phyloP scores from a whole-genome alignment of 2,888 invertebrate genomes.

The Diarsia rubi region DNA sequence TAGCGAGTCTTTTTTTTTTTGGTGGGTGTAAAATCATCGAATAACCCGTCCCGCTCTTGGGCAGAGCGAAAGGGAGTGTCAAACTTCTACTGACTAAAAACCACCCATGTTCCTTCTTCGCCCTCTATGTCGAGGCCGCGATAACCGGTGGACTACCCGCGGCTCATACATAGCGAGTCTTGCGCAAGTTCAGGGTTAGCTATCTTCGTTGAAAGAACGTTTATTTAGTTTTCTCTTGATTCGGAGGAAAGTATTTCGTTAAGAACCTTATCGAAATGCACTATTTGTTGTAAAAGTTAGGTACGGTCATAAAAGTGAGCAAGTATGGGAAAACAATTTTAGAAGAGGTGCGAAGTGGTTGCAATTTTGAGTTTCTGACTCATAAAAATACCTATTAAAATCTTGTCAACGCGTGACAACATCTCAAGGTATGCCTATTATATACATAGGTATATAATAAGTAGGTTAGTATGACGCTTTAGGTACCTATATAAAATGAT shows the following conservation, averaged over 20 bases:
- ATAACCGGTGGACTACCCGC: no score
- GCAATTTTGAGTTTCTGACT: conserved; percentile 20
- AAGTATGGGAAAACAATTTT: background rate
- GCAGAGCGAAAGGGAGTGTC: no score
- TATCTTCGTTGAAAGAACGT: background rate
- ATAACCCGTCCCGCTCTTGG: no score
- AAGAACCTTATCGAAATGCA: background rate
- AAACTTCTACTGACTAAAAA: no score
- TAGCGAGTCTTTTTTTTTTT: no score
- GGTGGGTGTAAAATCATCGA: no score
- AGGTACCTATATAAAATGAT: conserved; percentile 10
- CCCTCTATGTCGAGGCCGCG: no score
- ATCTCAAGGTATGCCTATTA: conserved; percentile 22
- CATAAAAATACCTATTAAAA: conserved; percentile 20
- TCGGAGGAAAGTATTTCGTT: background rate
- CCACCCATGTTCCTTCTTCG: no score
- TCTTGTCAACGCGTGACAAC: conserved; percentile 18
- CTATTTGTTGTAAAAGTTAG: background rate
- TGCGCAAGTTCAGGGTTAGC: background rate
- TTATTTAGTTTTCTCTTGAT: background rate
- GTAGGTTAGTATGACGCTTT: conserved; percentile 7
- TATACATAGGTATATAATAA: no score
- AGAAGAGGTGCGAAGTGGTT: background rate
- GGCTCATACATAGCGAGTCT: no score
- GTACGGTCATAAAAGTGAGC: background rate